Base-by-base conservation (phyloP, 2,113 vertebrate species). In the Hyaena hyaena region DNA sequence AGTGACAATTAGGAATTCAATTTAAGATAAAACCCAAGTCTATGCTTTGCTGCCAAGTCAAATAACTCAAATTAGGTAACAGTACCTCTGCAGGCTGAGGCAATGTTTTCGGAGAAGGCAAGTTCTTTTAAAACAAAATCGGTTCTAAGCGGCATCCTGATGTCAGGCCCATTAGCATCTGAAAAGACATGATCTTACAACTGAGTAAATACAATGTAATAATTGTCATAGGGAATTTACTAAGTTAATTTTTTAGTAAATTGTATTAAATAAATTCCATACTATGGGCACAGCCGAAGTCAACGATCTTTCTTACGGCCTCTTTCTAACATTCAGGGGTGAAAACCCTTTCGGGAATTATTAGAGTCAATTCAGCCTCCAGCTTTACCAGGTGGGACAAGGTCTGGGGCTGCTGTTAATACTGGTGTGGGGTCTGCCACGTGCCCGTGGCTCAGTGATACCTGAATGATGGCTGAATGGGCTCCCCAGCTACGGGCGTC, bases 1-100 rank as follows among this genome's bases (percentile, higher is more conserved):
- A 95, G 91, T 96, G 96, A 98, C 97, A 97, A 95, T 97, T 88
- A 97, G 85, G 93, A 82, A 97, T 97, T 97, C 96, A 55, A 73
- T 96, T 96, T 80, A 95, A 96, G 89, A 93, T 77, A 93, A 97
- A 96, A 95, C 61, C 82, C 89, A 82, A 82, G 76, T 83, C 91
- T 90, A n/a, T 16, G 81, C 55, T 71, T 88, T 68, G 55, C 91
- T 94, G 98, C 88, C 97, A 96, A 96, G 85, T 97, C 93, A n/a
- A 96, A 96, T 97, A 88, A 97, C 91, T 95, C 96, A 92, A 45
- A 69, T 68, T 17, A 83, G 82, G 77, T 39, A 96, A 95, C 84
- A 83, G 6, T 35, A 53, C 93, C 88, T 97, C 50, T 95, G 90
- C 89, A 86, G 92, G 85, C 88, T 90, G 90, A 71, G 85, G 85